phyloP scores from a whole-genome alignment of 2,888 invertebrate genomes.

The Netelia melanura region DNA sequence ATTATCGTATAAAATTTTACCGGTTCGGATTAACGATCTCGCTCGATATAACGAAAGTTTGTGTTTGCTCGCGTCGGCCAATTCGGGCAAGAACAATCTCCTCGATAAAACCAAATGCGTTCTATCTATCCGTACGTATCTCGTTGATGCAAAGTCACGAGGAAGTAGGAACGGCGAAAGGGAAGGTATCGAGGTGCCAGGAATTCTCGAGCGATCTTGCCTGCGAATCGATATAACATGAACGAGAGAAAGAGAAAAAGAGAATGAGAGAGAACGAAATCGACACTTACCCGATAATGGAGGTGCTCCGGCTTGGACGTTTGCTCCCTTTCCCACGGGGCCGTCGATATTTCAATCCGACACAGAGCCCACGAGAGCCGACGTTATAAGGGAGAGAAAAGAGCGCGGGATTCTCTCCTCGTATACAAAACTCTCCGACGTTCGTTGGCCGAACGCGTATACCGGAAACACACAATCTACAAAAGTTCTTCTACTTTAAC shows the following conservation, averaged over 20 bases:
- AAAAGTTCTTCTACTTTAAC: too few relatives aligned
- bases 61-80: too few relatives aligned
- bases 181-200: not conserved
- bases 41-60: too few relatives aligned
- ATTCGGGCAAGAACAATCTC: too few relatives aligned
- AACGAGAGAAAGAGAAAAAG: not conserved
- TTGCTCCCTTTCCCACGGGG: constrained; percentile 73
- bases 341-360: constrained; percentile 73
- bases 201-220: constrained; percentile 20
- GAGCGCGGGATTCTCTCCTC: constrained; percentile 24
- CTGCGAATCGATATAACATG: not conserved
- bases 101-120: too few relatives aligned
- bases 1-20: too few relatives aligned
- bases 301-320: constrained; percentile 55
- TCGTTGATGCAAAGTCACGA: not conserved
- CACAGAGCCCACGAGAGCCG: constrained; percentile 62
- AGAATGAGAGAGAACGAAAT: constrained; percentile 59
- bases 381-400: constrained; percentile 33
- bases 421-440: not conserved
- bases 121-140: not conserved
- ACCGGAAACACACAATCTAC: too few relatives aligned
- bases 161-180: not conserved
- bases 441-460: not conserved
- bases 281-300: constrained; percentile 72
- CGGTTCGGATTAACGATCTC: too few relatives aligned